Percentiles rank a stretch among this genome's conserved stretches.
phyloP scores from a whole-genome alignment of 2,888 invertebrate species.

The Spialia ferax region DNA sequence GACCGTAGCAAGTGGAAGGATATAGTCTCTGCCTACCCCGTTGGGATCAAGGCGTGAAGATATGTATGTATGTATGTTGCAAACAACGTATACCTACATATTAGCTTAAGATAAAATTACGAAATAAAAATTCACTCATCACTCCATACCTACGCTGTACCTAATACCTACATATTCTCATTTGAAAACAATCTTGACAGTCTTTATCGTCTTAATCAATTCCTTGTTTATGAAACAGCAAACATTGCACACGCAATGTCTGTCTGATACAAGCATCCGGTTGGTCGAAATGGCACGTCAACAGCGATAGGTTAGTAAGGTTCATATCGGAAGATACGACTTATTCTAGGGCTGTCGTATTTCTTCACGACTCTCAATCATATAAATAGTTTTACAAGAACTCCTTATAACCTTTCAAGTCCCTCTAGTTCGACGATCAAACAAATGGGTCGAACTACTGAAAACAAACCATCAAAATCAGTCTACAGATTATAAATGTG shows the following conservation, averaged over 20 bases:
- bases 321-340: conserved; percentile 42
- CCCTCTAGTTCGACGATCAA: no score
- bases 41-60: no score
- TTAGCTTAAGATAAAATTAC: no score
- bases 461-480: no score
- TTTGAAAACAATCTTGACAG: conserved; percentile 2
- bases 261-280: conserved; percentile 22
- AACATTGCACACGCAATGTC: conserved; percentile 10
- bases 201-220: not conserved
- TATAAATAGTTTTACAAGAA: not conserved
- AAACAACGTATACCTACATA: no score
- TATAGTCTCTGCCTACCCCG: no score
- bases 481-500: no score
- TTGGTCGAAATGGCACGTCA: conserved; percentile 26
- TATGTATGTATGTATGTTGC: no score
- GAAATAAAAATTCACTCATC: no score
- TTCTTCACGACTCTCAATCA: not conserved
- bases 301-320: conserved; percentile 35
- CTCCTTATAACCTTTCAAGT: not conserved
- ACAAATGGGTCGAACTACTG: no score
- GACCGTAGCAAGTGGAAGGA: no score
- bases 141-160: no score
- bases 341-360: not conserved
- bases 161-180: not conserved
- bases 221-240: conserved; percentile 6